These are phyloP conservation scores for Dolichoris vasculosae DNA, from an alignment of 1,140 invertebrate species.

Conservation along the genomic window DNA sequence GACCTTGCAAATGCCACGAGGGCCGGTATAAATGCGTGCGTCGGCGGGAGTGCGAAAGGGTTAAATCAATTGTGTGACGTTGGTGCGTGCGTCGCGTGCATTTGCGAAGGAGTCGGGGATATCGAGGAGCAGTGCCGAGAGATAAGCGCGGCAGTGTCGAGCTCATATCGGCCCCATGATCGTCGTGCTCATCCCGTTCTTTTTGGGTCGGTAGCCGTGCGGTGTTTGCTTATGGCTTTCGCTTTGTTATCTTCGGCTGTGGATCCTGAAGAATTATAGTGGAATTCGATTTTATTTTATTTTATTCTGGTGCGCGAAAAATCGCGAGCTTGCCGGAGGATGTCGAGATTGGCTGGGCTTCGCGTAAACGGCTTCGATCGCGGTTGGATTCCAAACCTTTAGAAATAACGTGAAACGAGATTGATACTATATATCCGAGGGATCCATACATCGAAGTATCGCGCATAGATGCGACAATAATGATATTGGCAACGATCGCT, in stretches of 20 bases:
- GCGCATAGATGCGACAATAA: neutral
- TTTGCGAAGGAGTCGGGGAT: neutral
- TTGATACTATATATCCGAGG: neutral
- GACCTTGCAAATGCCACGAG: constrained; percentile 32
- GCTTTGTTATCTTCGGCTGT: neutral
- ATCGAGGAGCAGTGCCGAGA: neutral
- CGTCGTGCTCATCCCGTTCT: constrained; percentile 50
- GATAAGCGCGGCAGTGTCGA: constrained; percentile 1
- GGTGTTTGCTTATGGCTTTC: neutral
- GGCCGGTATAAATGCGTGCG: constrained; percentile 5
- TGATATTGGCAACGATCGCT: neutral
- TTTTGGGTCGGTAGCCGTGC: constrained; percentile 46
- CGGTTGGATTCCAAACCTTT: neutral
- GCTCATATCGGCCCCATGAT: constrained; percentile 39
- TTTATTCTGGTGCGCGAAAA: too few species aligned
- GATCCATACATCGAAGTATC: neutral
- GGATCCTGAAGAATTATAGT: neutral
- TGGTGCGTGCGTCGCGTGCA: neutral
- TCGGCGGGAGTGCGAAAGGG: constrained; percentile 30
- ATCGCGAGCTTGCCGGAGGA: too few species aligned
- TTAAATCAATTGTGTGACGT: constrained; percentile 50
- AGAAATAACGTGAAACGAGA: neutral
- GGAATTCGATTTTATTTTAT: too few species aligned
- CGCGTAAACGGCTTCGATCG: neutral
- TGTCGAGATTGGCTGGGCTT: too few species aligned